Base-by-base conservation (phyloP, 2,797 vertebrate genomes). In the Neomorphus geoffroyi region DNA sequence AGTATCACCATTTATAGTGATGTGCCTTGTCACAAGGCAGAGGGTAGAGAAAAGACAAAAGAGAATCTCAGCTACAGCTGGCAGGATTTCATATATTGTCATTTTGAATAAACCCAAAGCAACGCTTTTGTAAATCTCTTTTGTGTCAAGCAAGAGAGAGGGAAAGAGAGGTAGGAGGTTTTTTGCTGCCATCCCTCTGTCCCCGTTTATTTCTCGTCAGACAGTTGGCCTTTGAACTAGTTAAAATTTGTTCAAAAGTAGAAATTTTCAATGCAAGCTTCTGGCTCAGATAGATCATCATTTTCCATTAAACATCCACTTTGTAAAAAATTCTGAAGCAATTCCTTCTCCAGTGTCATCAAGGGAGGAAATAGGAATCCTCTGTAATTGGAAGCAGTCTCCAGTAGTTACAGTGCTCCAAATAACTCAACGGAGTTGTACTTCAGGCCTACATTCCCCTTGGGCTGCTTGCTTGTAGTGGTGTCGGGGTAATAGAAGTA, bases 241-340 rank as follows among this genome's bases (percentile, higher is more conserved):
- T 91, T 90, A 83, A 80, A 78, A 91, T 85, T 64, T n/a, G 30
- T 11, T 67, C 95, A 61, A 64, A 93, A 83, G 15, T 77, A 82
- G 43, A 58, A 89, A 46, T 35, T 50, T 89, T 70, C 39, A 66
- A 0, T 77, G 41, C 35, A 86, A 66, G 30, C 16, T 39, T 92
- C 90, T 85, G 24, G 30, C 91, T 78, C 72, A 50, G 60, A 39
- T 24, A 81, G 54, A 77, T 86, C 30, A 45, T 30, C 1, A 14
- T 86, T 83, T 94, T 88, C 17, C 10, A 21, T 74, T 79, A 70
- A 75, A 93, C 86, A 62, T 54, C n/a, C 19, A 62, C 26, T 12
- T 72, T 79, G 37, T 22, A 81, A 80, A 93, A 67, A 72, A 81
- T 72, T 91, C 24, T 10, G 21, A 79, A 54, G 5, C 19, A 72